These are phyloP conservation scores for Clarias platycephalus DNA, from an alignment of 2,797 vertebrate species.

Conservation along the genomic window DNA sequence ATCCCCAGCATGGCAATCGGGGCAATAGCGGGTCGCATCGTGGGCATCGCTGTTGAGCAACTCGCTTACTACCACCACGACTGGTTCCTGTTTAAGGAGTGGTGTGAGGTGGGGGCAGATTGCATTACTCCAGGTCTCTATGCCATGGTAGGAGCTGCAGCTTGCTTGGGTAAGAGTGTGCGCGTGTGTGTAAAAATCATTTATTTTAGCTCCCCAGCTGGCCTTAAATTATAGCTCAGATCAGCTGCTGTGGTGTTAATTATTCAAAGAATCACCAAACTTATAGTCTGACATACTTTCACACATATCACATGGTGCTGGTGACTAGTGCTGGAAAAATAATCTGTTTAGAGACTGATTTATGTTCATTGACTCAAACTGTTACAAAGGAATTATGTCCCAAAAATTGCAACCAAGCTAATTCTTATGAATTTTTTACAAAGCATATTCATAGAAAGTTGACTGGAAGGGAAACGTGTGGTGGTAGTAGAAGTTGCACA, in stretches of 20 bases:
- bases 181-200: too few relatives aligned
- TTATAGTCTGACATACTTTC: not conserved
- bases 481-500: too few relatives aligned
- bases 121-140: constrained; percentile 98
- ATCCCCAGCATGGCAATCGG: constrained; percentile 99
- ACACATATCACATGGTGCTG: not conserved
- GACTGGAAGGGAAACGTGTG: too few relatives aligned
- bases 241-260: not conserved
- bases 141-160: constrained; percentile 97
- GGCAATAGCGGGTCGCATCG: constrained; percentile 95
- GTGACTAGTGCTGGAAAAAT: not conserved
- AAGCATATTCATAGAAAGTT: too few relatives aligned
- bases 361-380: not conserved
- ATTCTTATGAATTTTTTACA: not conserved
- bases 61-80: constrained; percentile 96
- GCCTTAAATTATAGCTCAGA: not conserved
- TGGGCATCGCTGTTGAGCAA: constrained; percentile 96
- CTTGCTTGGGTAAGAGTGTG: constrained; percentile 88
- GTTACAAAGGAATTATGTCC: not conserved
- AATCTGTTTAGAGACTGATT: not conserved
- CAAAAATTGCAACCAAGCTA: not conserved
- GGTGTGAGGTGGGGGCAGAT: constrained; percentile 97
- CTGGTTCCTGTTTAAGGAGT: constrained; percentile 98
- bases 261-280: not conserved
- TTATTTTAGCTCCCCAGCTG: not conserved